Evolutionary conservation across 2,888 invertebrate genomes (phyloP).

Genomic region (Agelastica alni): DNA sequence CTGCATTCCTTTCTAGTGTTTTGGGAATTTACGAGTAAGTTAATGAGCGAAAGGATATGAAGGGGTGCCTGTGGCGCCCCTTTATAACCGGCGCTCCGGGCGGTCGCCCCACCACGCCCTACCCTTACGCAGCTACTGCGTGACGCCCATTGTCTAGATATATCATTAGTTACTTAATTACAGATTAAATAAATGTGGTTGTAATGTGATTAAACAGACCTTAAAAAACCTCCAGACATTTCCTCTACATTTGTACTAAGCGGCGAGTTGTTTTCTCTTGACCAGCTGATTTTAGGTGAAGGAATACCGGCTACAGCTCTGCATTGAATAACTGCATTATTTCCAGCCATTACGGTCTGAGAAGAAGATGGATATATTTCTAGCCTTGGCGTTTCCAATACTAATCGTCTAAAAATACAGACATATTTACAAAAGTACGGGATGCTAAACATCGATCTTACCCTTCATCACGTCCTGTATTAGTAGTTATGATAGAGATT

Average conservation of each 20-base stretch:
- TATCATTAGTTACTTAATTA: too few relatives aligned
- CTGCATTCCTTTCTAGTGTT: too few relatives aligned
- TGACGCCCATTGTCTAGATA: too few relatives aligned
- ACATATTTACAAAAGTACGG: too few relatives aligned
- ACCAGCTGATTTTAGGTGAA: conserved; percentile 77
- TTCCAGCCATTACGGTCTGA: conserved; percentile 68
- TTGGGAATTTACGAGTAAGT: background rate
- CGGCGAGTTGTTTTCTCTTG: conserved; percentile 68
- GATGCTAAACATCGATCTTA: too few relatives aligned
- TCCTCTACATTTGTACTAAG: conserved; percentile 69
- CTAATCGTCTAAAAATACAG: too few relatives aligned
- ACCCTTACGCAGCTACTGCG: too few relatives aligned
- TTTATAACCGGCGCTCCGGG: background rate
- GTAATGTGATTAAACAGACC: conserved; percentile 55
- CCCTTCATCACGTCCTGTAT: conserved; percentile 43
- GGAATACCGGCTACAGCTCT: conserved; percentile 76
- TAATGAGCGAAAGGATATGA: too few relatives aligned
- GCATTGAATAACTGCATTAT: conserved; percentile 77
- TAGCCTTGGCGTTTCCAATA: conserved; percentile 77
- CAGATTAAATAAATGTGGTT: too few relatives aligned
- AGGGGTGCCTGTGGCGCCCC: too few relatives aligned
- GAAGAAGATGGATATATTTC: conserved; percentile 75
- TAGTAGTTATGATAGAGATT: conserved; percentile 61
- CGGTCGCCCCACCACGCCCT: background rate
- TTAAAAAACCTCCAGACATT: conserved; percentile 70